Evolutionary conservation across 1,140 invertebrate species (phyloP).

Genomic region (Pogonomyrmex barbatus): DNA sequence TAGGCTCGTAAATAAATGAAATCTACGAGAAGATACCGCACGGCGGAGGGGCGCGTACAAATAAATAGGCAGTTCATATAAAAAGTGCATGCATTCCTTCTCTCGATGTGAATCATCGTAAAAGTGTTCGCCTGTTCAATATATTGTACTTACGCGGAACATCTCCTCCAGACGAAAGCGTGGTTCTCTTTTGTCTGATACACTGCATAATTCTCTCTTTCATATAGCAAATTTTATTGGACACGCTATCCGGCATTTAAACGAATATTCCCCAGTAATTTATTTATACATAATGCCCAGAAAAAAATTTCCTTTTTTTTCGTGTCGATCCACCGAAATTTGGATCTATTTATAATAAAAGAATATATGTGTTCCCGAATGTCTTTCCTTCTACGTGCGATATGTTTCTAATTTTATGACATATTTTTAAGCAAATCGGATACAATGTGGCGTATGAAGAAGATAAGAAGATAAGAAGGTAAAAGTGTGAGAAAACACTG

Average conservation of each 20-base stretch:
- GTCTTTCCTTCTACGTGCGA: background rate
- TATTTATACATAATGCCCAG: background rate
- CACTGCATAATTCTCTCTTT: conserved; percentile 20
- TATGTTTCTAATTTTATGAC: background rate
- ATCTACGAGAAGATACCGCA: conserved; percentile 69
- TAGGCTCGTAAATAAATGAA: conserved; percentile 74
- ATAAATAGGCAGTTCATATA: conserved; percentile 55
- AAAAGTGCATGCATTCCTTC: conserved; percentile 43
- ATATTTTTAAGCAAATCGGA: too few relatives aligned
- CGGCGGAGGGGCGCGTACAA: conserved; percentile 44
- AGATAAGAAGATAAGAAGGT: background rate
- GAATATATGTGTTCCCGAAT: background rate
- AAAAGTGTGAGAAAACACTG: background rate
- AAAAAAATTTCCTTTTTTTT: conserved; percentile 6
- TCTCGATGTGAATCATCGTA: conserved; percentile 63
- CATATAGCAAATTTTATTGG: background rate
- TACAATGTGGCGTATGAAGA: background rate
- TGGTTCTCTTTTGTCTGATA: conserved; percentile 30
- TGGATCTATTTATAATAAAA: background rate
- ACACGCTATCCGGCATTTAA: background rate
- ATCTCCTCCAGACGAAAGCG: conserved; percentile 33
- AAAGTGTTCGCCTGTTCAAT: conserved; percentile 59
- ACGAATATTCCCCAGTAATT: background rate
- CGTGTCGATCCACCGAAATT: background rate
- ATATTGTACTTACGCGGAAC: conserved; percentile 45